These are phyloP conservation scores for Pseudocheirus occidentalis DNA, from an alignment of 2,797 vertebrate genomes.

Conservation along the genomic window DNA sequence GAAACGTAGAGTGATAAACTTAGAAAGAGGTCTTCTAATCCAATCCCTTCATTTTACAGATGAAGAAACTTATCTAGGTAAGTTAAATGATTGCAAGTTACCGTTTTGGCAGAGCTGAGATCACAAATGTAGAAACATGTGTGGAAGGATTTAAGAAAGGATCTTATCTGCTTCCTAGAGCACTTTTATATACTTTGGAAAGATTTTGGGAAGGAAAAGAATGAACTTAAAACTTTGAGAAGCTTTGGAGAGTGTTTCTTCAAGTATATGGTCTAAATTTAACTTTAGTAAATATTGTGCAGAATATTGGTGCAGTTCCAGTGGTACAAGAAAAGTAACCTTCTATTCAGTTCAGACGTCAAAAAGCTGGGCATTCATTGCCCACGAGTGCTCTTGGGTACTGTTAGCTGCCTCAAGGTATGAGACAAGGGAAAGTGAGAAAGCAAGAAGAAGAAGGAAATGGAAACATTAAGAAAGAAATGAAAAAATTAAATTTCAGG, in stretches of 20 bases:
- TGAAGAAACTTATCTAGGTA: neutral
- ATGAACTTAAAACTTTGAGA: neutral
- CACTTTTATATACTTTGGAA: neutral
- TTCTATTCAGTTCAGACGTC: neutral
- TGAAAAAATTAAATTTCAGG: neutral
- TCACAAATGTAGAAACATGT: neutral
- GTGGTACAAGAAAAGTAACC: neutral
- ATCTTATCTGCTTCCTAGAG: neutral
- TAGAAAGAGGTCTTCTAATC: neutral
- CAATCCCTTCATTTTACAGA: neutral
- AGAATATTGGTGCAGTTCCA: neutral
- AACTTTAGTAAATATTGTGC: neutral
- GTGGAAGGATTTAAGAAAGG: neutral
- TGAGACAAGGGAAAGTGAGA: neutral
- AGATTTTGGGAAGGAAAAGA: neutral
- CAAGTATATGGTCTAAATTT: constrained; percentile 2
- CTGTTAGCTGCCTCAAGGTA: neutral
- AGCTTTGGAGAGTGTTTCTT: neutral
- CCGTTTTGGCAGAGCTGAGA: neutral
- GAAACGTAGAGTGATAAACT: neutral
- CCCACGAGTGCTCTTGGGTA: neutral
- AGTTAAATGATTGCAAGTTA: neutral
- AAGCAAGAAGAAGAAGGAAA: neutral
- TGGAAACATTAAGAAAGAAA: neutral
- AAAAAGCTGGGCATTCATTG: neutral